Evolutionary conservation across 1,140 invertebrate species (phyloP), one percentile per base, ranked within the genome.

Genomic region (Aphaenogaster ashmeadi): DNA sequence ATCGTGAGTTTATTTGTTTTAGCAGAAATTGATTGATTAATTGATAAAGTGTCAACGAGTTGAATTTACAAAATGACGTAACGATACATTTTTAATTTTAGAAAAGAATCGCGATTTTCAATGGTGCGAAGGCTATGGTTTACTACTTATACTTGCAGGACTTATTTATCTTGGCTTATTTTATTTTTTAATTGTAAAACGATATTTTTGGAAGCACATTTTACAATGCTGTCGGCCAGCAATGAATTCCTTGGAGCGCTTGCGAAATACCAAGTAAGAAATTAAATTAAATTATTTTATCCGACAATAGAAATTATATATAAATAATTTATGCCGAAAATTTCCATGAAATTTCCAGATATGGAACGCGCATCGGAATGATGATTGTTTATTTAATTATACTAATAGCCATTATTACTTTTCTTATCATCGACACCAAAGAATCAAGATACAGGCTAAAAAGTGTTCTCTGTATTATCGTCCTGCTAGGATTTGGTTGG

Each of bases 51-150:
- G 56, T 33, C 5, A 38, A 21, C 13, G n/a, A 41, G 4, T n/a
- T 33, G 47, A 78, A 66, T 64, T 33, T 21, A 50, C 7, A 36
- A 64, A 21, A 6, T 50, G 27, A 47, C 9, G 44, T 33, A 36
- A 83, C 2, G 6, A 86, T 69, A 58, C 13, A 0, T 58, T 83
- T 90, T 88, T 62, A 64, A 86, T 94, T 94, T 85, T 52, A 95
- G 94, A 89, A 85, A 66, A 15, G 15, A 50, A 92, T 72, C 91
- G 86, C 67, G 87, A 93, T 5, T 89, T 93, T 1, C 90, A 95
- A 79, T 97, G 96, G 89, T 98, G 98, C 90, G 88, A 96, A 75
- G 98, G 98, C 1, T 97, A 98, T 90, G 97, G 97, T 64, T 96
- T 98, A 92, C 94, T 98, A 1, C 93, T 98, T 11, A 96, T 98